Evolutionary conservation across 2,888 invertebrate species (phyloP).

Genomic region (Agrochola macilenta): DNA sequence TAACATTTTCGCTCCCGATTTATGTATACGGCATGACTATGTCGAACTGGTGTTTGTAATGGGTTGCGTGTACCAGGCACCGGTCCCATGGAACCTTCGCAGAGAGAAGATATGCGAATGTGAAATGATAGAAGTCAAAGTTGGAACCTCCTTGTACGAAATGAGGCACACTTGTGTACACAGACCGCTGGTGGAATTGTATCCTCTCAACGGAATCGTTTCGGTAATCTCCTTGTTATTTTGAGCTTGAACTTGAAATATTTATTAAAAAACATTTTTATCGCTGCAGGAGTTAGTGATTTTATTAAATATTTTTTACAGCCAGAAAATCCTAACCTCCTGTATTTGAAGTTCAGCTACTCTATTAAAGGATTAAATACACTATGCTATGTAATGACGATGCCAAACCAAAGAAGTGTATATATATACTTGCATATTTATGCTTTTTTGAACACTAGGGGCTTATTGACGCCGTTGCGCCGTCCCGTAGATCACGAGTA

Average conservation of each 20-base stretch:
- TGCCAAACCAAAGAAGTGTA: constrained; percentile 83
- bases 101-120: constrained; percentile 87
- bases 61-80: constrained; percentile 79
- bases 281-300: neutral
- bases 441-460: constrained; percentile 76
- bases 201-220: constrained; percentile 80
- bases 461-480: constrained; percentile 80
- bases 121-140: constrained; percentile 83
- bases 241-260: neutral
- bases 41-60: constrained; percentile 84
- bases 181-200: constrained; percentile 79
- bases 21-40: constrained; percentile 76
- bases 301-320: constrained; percentile 66
- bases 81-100: constrained; percentile 82
- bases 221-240: constrained; percentile 71
- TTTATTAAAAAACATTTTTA: neutral
- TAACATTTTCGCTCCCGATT: constrained; percentile 83
- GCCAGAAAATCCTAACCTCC: constrained; percentile 78
- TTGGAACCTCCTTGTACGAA: constrained; percentile 83
- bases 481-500: constrained; percentile 74
- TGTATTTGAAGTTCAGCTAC: constrained; percentile 80
- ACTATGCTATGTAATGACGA: constrained; percentile 81
- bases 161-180: constrained; percentile 85
- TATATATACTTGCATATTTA: constrained; percentile 78
- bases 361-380: constrained; percentile 76